phyloP scores from a whole-genome alignment of 2,113 vertebrate genomes.

The Lepisosteus oculatus region DNA sequence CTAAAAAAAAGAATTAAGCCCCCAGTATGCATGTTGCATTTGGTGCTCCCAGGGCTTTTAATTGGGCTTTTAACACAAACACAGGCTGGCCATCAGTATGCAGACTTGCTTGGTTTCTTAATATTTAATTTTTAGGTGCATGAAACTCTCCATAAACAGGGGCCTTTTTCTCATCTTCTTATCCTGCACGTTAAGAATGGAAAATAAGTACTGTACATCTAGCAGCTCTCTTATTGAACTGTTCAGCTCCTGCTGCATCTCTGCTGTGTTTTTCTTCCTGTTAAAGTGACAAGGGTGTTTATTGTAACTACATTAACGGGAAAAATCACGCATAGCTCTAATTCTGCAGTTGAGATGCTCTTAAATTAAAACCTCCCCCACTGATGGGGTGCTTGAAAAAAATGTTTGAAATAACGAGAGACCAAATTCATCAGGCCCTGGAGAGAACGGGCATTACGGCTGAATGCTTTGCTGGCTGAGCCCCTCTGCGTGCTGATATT shows the following conservation, averaged over 20 bases:
- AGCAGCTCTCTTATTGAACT: not conserved
- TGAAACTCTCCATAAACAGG: no score
- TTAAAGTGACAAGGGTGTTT: not conserved
- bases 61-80: no score
- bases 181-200: not conserved
- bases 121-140: no score
- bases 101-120: no score
- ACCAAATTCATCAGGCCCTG: not conserved
- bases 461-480: not conserved
- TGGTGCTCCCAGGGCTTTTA: no score
- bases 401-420: constrained; percentile 9
- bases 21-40: no score
- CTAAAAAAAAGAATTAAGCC: no score
- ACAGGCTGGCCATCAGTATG: no score
- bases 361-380: constrained; percentile 11
- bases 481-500: not conserved
- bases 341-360: constrained; percentile 4
- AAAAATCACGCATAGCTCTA: not conserved
- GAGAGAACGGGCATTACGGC: not conserved
- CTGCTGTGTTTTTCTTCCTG: not conserved
- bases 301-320: constrained; percentile 4
- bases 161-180: no score
- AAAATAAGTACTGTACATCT: not conserved
- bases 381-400: constrained; percentile 3
- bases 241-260: not conserved